Percentiles rank a stretch among this genome's conserved stretches.
Evolutionary conservation across 2,888 invertebrate species (phyloP).

Genomic region (Halocaridina rubra): DNA sequence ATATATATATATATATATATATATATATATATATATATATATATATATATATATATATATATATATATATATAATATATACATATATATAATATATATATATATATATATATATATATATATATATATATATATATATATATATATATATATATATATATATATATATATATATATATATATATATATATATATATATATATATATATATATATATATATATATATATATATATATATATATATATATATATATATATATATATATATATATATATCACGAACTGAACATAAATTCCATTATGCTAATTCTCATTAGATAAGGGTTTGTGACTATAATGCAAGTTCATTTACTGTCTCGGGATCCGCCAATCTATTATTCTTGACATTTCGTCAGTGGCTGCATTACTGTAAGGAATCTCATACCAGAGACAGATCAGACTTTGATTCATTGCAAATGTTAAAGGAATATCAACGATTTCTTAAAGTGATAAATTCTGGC

Average conservation of each 20-base stretch:
- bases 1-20: neutral
- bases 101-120: neutral
- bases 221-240: neutral
- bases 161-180: neutral
- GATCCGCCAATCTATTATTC: no score
- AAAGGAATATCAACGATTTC: no score
- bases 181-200: neutral
- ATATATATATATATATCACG: neutral
- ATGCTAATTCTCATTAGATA: no score
- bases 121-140: neutral
- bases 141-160: neutral
- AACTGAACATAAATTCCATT: neutral
- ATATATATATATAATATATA: neutral
- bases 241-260: neutral
- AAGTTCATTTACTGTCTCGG: no score
- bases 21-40: neutral
- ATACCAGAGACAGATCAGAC: no score
- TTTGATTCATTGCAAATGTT: no score
- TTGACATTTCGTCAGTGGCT: no score
- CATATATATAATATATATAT: neutral
- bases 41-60: neutral
- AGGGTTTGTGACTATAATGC: no score
- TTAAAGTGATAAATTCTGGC: no score
- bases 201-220: neutral
- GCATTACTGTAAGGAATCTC: no score